A percentile compares a stretch with the other conserved stretches of the same genome.
These are phyloP conservation scores for Drosophila mulleri DNA, from an alignment of 2,888 invertebrate species.

Conservation along the genomic window DNA sequence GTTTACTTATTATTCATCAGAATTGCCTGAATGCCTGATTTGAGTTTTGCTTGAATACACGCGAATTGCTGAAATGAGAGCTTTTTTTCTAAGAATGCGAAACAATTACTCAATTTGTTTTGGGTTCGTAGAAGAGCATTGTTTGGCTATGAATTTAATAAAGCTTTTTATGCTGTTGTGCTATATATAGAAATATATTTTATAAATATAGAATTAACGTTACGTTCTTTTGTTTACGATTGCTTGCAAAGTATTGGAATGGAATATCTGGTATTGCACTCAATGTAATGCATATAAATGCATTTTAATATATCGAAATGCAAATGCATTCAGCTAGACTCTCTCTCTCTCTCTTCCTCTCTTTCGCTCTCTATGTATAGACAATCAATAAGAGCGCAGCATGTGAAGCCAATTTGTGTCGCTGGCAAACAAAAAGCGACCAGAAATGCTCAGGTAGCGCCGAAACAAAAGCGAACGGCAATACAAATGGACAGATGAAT, in stretches of 20 bases:
- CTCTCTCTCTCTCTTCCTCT: no score
- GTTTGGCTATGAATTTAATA: neutral
- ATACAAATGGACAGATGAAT: conserved; percentile 36
- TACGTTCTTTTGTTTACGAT: no score
- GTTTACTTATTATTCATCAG: neutral
- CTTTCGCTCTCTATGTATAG: no score
- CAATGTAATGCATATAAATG: neutral
- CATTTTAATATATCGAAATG: neutral
- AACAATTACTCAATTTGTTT: neutral
- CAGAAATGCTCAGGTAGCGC: conserved; percentile 16
- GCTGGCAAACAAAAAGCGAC: neutral
- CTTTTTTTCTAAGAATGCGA: neutral
- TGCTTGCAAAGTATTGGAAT: no score
- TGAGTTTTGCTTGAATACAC: neutral
- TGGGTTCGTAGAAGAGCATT: neutral
- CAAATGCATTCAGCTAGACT: neutral
- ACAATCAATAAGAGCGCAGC: conserved; percentile 8
- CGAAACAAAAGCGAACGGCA: conserved; percentile 29
- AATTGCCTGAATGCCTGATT: neutral
- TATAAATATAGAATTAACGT: neutral
- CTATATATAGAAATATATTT: neutral
- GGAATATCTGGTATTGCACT: neutral
- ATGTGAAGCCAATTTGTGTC: conserved; percentile 24
- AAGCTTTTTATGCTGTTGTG: neutral
- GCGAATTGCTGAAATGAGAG: neutral